These are phyloP conservation scores for Corythaixoides concolor DNA, from an alignment of 2,113 vertebrate genomes.

Conservation along the genomic window DNA sequence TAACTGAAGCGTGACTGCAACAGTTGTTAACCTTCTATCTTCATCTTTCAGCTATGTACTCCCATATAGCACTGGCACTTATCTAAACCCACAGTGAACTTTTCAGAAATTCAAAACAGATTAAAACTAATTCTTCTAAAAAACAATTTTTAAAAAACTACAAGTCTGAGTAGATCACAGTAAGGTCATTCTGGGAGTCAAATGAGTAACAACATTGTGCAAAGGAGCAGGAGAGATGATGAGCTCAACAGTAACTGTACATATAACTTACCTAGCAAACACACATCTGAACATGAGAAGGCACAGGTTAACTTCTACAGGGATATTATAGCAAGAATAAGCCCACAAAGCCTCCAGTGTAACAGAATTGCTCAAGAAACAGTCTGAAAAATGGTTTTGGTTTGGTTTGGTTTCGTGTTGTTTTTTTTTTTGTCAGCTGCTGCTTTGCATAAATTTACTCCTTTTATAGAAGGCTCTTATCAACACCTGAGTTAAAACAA, in stretches of 20 bases:
- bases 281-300: neutral
- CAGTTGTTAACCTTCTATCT: neutral
- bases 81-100: neutral
- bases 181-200: neutral
- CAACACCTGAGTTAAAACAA: neutral
- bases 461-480: neutral
- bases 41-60: neutral
- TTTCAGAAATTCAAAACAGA: neutral
- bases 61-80: neutral
- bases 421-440: neutral
- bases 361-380: neutral
- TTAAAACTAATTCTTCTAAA: neutral
- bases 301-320: neutral
- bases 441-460: neutral
- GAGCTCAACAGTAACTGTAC: neutral
- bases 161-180: neutral
- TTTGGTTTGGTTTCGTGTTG: too few species aligned
- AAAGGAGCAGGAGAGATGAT: neutral
- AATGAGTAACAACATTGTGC: neutral
- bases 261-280: neutral
- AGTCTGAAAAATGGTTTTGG: neutral
- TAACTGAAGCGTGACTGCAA: neutral
- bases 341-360: neutral
- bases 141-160: neutral
- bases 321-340: neutral